Base-by-base conservation (phyloP, 92 coral and sea anemone genomes). In the Paramuricea clavata region DNA sequence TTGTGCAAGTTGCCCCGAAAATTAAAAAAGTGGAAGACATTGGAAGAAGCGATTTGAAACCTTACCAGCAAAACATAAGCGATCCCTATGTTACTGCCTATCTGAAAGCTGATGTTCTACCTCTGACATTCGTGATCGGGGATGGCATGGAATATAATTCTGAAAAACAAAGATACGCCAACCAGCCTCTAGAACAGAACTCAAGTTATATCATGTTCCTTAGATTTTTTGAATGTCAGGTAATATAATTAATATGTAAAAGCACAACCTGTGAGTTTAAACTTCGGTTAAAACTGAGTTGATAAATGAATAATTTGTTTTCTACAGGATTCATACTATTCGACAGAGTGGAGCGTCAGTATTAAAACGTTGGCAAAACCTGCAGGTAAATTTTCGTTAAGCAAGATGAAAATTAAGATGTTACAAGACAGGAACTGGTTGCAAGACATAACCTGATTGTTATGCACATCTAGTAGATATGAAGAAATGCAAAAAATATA, bases 181-280 rank as follows among this genome's bases (percentile, higher is more conserved):
- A 70, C 47, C 49, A 26, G 34, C 76, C 76, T 70, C 52, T 70
- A 16, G 12, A 35, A 13, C 11, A 35, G 27, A 35, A 70, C 5
- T 12, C 49, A 9, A 28, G 11, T 35, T 70, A n/a, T n/a, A n/a
- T n/a, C n/a, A n/a, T n/a, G n/a, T n/a, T n/a, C n/a, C n/a, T n/a
- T n/a, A n/a, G n/a, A 70, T 70, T 33, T 35, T 19, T 70, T 70
- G 50, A 70, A 70, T 13, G 6, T 12, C 26, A 35, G 52, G 76
- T 70, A 35, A 42, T 42, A n/a, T n/a, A n/a, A n/a, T n/a, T n/a
- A 15, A 10, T 12, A n/a, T n/a, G n/a, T n/a, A n/a, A n/a, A n/a
- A n/a, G n/a, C n/a, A n/a, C n/a, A n/a, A n/a, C n/a, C n/a, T n/a
- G n/a, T n/a, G n/a, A n/a, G n/a, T n/a, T n/a, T n/a, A n/a, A n/a